phyloP scores from a whole-genome alignment of 2,113 vertebrate genomes.

The Actenoides lindsayi region DNA sequence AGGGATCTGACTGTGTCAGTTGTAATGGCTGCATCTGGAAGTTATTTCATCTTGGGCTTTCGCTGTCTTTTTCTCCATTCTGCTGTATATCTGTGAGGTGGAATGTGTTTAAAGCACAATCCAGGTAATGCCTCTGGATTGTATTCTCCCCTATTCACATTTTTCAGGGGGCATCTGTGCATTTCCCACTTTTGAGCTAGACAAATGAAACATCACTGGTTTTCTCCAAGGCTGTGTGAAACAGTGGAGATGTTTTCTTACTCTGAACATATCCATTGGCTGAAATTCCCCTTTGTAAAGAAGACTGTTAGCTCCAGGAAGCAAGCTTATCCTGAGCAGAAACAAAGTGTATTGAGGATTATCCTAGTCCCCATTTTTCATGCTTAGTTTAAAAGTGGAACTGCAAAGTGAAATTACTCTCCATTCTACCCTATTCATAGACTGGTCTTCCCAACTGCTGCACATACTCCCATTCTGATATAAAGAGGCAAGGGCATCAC shows the following conservation, averaged over 20 bases:
- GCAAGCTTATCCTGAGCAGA: neutral
- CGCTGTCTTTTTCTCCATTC: neutral
- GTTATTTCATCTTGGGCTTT: conserved; percentile 29
- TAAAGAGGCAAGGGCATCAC: neutral
- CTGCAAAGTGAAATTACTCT: neutral
- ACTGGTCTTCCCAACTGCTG: neutral
- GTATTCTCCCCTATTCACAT: neutral
- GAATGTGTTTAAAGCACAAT: conserved; percentile 38
- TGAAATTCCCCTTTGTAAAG: conserved; percentile 5
- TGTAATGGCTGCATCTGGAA: conserved; percentile 61
- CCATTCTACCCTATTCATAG: neutral
- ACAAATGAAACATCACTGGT: neutral
- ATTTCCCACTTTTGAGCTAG: conserved; percentile 21
- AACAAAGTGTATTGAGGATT: neutral
- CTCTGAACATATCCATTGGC: neutral
- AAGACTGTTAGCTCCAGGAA: neutral
- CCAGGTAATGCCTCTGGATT: neutral
- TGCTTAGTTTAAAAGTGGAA: neutral
- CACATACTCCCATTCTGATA: neutral
- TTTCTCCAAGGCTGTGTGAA: neutral
- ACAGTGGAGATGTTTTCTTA: neutral
- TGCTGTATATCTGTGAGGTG: neutral
- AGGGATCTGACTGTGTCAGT: conserved; percentile 31
- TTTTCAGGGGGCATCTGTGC: neutral
- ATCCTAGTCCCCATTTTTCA: neutral